These are phyloP conservation scores for Drosophila athabasca DNA, from an alignment of 1,140 invertebrate genomes.

Conservation along the genomic window DNA sequence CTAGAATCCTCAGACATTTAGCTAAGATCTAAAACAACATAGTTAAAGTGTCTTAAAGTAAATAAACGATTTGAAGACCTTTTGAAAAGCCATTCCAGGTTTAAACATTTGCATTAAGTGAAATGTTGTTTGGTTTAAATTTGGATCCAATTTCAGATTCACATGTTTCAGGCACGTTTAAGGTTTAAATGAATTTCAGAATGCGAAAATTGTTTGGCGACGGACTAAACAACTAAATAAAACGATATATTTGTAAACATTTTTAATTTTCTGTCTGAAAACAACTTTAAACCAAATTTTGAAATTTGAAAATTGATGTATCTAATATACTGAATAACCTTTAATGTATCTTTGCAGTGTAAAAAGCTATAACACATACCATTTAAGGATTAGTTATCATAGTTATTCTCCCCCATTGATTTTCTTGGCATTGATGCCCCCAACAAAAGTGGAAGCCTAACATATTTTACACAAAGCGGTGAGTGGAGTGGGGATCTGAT, in stretches of 20 bases:
- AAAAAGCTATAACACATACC: conserved; percentile 74
- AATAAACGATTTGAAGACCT: no score
- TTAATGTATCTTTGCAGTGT: conserved; percentile 65
- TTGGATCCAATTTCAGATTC: neutral
- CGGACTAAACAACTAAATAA: neutral
- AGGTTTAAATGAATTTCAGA: no score
- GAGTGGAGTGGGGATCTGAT: conserved; percentile 3
- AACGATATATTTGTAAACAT: neutral
- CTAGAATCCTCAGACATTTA: no score
- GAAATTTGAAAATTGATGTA: neutral
- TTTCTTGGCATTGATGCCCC: conserved; percentile 67
- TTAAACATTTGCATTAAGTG: no score
- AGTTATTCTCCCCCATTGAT: conserved; percentile 69
- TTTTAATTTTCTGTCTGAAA: neutral
- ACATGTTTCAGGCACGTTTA: no score
- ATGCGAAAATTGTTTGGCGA: no score
- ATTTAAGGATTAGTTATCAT: conserved; percentile 78
- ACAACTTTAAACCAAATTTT: no score
- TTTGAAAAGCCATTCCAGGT: no score
- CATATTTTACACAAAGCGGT: conserved; percentile 78
- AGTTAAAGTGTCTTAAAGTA: no score
- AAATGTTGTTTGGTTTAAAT: neutral
- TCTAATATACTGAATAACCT: neutral
- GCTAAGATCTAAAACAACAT: no score
- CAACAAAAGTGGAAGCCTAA: conserved; percentile 56